These are phyloP conservation scores for Scaeva pyrastri DNA, from an alignment of 2,888 invertebrate species.

Conservation along the genomic window DNA sequence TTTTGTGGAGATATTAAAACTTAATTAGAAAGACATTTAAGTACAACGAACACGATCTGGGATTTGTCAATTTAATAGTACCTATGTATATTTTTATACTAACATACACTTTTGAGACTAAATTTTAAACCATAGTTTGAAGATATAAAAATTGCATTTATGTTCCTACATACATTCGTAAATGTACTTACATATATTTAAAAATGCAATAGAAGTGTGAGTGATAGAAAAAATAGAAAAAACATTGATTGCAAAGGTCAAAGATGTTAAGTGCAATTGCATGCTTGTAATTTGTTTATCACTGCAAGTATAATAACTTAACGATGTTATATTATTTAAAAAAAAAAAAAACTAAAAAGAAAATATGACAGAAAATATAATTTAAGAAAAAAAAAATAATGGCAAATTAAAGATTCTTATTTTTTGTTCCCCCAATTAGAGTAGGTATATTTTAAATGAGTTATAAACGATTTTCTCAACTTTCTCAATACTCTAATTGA, in stretches of 20 bases:
- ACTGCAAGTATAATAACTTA: constrained; percentile 26
- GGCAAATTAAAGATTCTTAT: constrained; percentile 11
- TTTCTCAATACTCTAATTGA: too few relatives aligned
- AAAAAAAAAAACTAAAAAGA: neutral
- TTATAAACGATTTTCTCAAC: too few relatives aligned
- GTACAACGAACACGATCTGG: neutral
- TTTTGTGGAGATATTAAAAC: constrained; percentile 54
- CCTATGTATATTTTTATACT: neutral
- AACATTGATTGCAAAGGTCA: constrained; percentile 26
- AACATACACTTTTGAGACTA: neutral
- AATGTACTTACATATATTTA: neutral
- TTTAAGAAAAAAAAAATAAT: neutral
- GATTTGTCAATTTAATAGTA: constrained; percentile 4
- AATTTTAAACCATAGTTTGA: too few relatives aligned
- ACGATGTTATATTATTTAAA: constrained; percentile 23
- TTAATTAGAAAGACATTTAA: constrained; percentile 40
- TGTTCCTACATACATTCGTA: neutral
- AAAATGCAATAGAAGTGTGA: too few relatives aligned
- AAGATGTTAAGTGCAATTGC: constrained; percentile 34
- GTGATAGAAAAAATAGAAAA: neutral
- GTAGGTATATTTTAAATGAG: too few relatives aligned
- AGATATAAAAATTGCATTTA: too few relatives aligned
- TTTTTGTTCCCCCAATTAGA: neutral
- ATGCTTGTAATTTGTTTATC: constrained; percentile 32
- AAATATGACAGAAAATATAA: neutral